Percentiles rank a stretch among this genome's conserved stretches.
Evolutionary conservation across 2,797 vertebrate species (phyloP).

Genomic region (Petrocephalus schoutedeni): DNA sequence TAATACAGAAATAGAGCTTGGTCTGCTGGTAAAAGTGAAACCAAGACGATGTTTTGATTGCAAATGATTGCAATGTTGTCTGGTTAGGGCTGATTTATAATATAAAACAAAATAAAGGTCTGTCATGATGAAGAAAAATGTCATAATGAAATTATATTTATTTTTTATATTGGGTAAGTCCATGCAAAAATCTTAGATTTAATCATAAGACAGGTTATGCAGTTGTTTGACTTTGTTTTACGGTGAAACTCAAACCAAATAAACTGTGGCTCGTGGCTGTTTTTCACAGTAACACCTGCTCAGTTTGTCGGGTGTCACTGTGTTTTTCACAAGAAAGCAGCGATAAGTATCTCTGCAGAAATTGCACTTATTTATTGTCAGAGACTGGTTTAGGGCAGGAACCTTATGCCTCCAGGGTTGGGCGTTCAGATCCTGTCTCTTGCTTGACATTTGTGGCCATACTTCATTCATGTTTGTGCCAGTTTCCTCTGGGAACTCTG

Average conservation of each 20-base stretch:
- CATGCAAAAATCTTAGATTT: too few relatives aligned
- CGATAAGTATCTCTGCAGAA: neutral
- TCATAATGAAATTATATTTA: neutral
- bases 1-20: too few relatives aligned
- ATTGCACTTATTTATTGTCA: neutral
- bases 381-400: neutral
- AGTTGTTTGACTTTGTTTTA: neutral
- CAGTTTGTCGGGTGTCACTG: neutral
- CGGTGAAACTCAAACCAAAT: neutral
- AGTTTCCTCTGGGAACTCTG: neutral
- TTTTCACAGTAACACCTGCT: conserved; percentile 3
- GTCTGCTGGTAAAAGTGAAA: too few relatives aligned
- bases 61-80: too few relatives aligned
- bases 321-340: neutral
- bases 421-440: neutral
- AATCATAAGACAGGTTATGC: neutral
- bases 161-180: too few relatives aligned
- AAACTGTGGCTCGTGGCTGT: neutral
- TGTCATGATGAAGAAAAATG: neutral
- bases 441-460: neutral
- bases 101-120: neutral
- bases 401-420: neutral
- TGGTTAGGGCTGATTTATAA: neutral
- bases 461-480: neutral
- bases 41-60: too few relatives aligned